Evolutionary conservation across 2,888 invertebrate genomes (phyloP), one percentile per base, ranked within the genome.

Genomic region (Sialis lutaria): DNA sequence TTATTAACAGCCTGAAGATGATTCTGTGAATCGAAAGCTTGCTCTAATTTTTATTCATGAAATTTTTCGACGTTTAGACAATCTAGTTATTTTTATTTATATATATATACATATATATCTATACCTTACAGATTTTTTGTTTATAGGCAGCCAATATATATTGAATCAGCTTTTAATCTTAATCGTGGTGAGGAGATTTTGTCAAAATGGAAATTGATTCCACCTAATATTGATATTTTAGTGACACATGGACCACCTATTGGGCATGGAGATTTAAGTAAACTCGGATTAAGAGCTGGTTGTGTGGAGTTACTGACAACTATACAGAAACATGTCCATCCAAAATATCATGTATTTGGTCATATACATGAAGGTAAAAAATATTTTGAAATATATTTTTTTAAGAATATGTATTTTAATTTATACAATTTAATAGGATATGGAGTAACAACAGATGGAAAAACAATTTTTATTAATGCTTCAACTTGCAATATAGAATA

Each of bases 201-300:
- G 42, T 71, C 76, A n/a, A 85, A 85, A 62, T 90, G 89, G 89
- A 70, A 82, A 55, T 63, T 70, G 55, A 88, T 90, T 51, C 89
- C 89, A 1, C 63, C 68, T 1, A 76, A 76, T 54, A 75, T 77
- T 5, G 88, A 90, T 64, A 72, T 90, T 47, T 67, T 90, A 9
- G 68, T 89, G 40, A 87, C 87, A 0, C 89, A 90, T 61, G 79
- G 82, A 1, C 88, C 89, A n/a, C 88, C 89, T 8, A 65, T 86
- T 6, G 88, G 89, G 1, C 82, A 86, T 60, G 87, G 88, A 0
- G 88, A 89, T 67, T 64, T 79, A 6, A 79, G 77, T 54, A 77
- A 77, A 58, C 76, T 76, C 42, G 83, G 82, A 2, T 74, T 79
- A 0, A 67, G 83, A 50, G 85, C 84, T 10, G 89, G 89, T 8